A percentile compares a stretch with the other conserved stretches of the same genome.
Evolutionary conservation across 2,797 vertebrate species (phyloP).

Genomic region (Microcaecilia unicolor): DNA sequence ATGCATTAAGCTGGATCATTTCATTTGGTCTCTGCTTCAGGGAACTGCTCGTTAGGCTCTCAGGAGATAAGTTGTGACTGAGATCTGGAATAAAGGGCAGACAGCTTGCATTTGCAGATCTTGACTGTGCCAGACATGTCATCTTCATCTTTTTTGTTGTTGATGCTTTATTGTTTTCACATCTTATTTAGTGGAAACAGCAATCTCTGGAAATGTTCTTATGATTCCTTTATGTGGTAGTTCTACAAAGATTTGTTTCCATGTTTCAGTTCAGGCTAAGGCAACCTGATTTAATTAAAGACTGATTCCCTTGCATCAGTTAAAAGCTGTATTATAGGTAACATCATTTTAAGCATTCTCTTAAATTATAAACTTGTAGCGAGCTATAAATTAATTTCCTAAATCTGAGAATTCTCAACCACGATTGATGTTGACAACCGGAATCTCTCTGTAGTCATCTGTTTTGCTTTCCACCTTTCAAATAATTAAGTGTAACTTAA

Average conservation of each 20-base stretch:
- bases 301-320: too few relatives aligned
- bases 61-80: constrained; percentile 2
- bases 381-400: too few relatives aligned
- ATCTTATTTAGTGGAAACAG: constrained; percentile 5
- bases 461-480: constrained; percentile 21
- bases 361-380: too few relatives aligned
- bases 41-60: constrained; percentile 16
- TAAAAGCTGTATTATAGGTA: too few relatives aligned
- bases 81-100: constrained; percentile 1
- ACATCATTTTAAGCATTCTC: too few relatives aligned
- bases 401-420: not conserved
- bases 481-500: constrained; percentile 59
- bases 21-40: not conserved
- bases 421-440: too few relatives aligned
- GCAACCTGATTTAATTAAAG: too few relatives aligned
- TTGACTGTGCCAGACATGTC: not conserved
- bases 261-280: not conserved
- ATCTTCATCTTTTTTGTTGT: constrained; percentile 1
- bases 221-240: not conserved
- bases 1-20: constrained; percentile 17
- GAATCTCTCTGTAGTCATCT: not conserved
- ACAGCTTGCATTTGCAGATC: constrained; percentile 11
- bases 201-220: not conserved
- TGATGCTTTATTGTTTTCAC: constrained; percentile 3
- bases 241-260: not conserved